phyloP scores from a whole-genome alignment of 2,888 invertebrate genomes.

The Altica lythri region DNA sequence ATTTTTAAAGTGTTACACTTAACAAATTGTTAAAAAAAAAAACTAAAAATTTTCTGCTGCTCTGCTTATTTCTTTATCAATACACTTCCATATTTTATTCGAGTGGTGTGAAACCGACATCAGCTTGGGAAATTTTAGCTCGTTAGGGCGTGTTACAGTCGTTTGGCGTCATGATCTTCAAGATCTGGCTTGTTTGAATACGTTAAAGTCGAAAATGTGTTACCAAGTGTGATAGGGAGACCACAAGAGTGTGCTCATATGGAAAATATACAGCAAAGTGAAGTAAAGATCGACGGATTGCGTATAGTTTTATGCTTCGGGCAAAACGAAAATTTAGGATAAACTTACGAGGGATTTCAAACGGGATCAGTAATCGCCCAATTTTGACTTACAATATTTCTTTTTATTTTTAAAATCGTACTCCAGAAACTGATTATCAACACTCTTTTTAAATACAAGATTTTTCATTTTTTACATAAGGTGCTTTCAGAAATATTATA shows the following conservation, averaged over 20 bases:
- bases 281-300: too few species aligned
- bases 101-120: constrained; percentile 9
- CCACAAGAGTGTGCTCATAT: constrained; percentile 13
- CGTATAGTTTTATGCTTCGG: too few species aligned
- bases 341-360: too few species aligned
- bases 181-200: constrained; percentile 13
- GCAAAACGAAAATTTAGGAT: too few species aligned
- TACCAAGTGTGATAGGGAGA: constrained; percentile 5
- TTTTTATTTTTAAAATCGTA: too few species aligned
- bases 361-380: too few species aligned
- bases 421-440: too few species aligned
- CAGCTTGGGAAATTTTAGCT: constrained; percentile 9
- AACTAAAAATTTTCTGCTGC: background rate
- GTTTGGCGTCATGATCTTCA: constrained; percentile 7
- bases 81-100: constrained; percentile 23
- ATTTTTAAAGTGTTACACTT: background rate
- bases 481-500: too few species aligned
- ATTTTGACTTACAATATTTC: too few species aligned
- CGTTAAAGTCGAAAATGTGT: constrained; percentile 12
- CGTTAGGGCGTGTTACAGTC: constrained; percentile 16
- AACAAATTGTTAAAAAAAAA: too few species aligned
- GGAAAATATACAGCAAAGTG: constrained; percentile 2
- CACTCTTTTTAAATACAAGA: too few species aligned
- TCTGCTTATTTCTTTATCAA: constrained; percentile 11
- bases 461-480: too few species aligned